A percentile compares a stretch with the other conserved stretches of the same genome.
Conservation (phyloP, 1,140 invertebrate species). For the Notospermus geniculatus region DNA sequence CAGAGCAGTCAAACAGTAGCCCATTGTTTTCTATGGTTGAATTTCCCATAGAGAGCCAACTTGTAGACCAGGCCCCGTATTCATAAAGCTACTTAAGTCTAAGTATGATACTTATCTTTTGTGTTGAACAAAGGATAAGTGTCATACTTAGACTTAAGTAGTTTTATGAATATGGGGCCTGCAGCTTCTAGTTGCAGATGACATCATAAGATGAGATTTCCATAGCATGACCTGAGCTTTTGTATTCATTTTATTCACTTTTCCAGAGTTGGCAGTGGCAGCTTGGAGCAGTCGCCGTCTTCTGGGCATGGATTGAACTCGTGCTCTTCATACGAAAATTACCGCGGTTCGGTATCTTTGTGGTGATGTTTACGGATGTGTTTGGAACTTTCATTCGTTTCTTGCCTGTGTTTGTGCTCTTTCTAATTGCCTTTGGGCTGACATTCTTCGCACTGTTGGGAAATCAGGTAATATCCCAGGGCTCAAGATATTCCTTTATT, state of each 20-base stretch:
- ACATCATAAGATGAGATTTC: not conserved
- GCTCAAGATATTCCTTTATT: too few relatives aligned
- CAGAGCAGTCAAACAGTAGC: not conserved
- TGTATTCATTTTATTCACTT: constrained; percentile 10
- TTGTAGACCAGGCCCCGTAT: too few relatives aligned
- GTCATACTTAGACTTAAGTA: too few relatives aligned
- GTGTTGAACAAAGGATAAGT: too few relatives aligned
- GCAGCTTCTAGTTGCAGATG: not conserved
- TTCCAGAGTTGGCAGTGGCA: constrained; percentile 60
- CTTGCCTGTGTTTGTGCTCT: constrained; percentile 59
- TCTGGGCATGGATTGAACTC: constrained; percentile 60
- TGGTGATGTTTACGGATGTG: constrained; percentile 63
- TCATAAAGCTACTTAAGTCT: too few relatives aligned
- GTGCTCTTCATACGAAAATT: constrained; percentile 59
- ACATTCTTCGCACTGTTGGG: constrained; percentile 57
- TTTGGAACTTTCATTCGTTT: constrained; percentile 59
- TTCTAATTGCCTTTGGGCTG: constrained; percentile 60
- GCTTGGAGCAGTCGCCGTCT: constrained; percentile 56
- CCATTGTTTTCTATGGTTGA: too few relatives aligned
- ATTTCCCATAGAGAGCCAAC: too few relatives aligned
- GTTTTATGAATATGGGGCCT: too few relatives aligned
- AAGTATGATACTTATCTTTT: too few relatives aligned
- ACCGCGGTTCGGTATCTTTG: constrained; percentile 61
- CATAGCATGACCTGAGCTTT: not conserved
- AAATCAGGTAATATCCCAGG: constrained; percentile 56